These are phyloP conservation scores for Eretmochelys imbricata DNA, from an alignment of 2,113 vertebrate genomes.

Conservation along the genomic window DNA sequence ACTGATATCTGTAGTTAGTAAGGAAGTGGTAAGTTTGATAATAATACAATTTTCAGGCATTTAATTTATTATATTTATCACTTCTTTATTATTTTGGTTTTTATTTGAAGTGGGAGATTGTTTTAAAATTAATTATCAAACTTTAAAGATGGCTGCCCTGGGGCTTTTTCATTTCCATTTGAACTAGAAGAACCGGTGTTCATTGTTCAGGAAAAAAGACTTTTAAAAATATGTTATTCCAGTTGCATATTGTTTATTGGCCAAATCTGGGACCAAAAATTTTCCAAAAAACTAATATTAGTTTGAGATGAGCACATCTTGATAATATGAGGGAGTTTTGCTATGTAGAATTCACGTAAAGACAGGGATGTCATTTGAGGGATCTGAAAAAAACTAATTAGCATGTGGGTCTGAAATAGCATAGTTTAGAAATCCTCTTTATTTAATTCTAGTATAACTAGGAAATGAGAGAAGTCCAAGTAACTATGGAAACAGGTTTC, in stretches of 20 bases:
- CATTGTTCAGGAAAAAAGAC: background rate
- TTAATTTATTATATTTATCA: background rate
- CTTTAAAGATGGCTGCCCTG: too few species aligned
- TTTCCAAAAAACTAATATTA: background rate
- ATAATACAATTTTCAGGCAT: background rate
- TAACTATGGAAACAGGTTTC: background rate
- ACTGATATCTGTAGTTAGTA: background rate
- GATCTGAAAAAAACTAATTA: background rate
- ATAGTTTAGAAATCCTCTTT: background rate
- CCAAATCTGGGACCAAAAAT: background rate
- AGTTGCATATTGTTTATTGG: background rate
- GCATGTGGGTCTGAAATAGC: background rate
- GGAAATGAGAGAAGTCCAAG: background rate
- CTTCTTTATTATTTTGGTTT: background rate
- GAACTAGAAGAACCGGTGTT: background rate
- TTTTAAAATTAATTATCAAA: background rate
- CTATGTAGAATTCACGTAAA: background rate
- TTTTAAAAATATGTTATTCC: background rate
- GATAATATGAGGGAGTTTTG: background rate
- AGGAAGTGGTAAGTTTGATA: background rate
- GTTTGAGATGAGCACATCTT: background rate
- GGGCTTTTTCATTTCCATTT: background rate
- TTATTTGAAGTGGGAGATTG: background rate
- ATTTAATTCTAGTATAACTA: conserved; percentile 1
- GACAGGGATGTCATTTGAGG: background rate